phyloP scores from a whole-genome alignment of 2,888 invertebrate species.

The Alitta virens region DNA sequence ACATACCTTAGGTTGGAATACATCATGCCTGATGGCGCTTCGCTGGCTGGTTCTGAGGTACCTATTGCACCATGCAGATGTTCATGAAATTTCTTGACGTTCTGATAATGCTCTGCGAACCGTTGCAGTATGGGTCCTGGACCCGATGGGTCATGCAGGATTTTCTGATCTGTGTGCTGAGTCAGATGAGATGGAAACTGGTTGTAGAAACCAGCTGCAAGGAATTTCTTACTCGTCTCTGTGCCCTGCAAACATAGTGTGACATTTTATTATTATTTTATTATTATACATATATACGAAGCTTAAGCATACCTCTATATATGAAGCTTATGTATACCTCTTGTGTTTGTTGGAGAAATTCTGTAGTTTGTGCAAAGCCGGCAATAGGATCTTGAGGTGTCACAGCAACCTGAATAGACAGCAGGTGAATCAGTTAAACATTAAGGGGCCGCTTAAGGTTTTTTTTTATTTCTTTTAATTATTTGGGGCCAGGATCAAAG shows the following conservation, averaged over 20 bases:
- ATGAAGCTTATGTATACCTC: too few relatives aligned
- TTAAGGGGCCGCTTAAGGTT: too few relatives aligned
- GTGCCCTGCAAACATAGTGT: too few relatives aligned
- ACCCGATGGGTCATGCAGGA: neutral
- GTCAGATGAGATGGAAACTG: neutral
- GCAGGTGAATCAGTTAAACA: neutral
- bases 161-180: neutral
- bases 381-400: slow-evolving; percentile 4
- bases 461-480: too few relatives aligned
- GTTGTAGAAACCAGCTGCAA: neutral
- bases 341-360: neutral
- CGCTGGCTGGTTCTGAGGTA: too few relatives aligned
- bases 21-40: too few relatives aligned
- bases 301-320: too few relatives aligned
- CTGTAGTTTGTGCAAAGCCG: neutral
- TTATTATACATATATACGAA: too few relatives aligned
- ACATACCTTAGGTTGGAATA: neutral
- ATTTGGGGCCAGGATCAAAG: too few relatives aligned
- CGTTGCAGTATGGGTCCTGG: slow-evolving; percentile 2
- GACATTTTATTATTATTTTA: too few relatives aligned
- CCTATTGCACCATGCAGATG: slow-evolving; percentile 4
- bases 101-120: slow-evolving; percentile 21
- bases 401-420: slow-evolving; percentile 2
- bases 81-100: slow-evolving; percentile 25
- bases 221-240: neutral